phyloP scores from a whole-genome alignment of 2,888 invertebrate genomes.

The Ecliptopera silaceata region DNA sequence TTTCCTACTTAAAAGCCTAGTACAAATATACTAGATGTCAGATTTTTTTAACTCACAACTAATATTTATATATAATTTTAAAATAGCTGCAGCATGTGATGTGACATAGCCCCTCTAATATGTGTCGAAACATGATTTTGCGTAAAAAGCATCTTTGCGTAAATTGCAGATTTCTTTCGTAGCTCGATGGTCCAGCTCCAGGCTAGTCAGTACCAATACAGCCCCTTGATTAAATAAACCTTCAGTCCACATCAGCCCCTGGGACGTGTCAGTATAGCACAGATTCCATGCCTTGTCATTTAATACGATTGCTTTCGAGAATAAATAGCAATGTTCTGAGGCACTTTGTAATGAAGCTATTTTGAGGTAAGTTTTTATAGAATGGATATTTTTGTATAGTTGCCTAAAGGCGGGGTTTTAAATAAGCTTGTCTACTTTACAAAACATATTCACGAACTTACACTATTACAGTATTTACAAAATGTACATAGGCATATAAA shows the following conservation, averaged over 20 bases:
- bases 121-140: too few species aligned
- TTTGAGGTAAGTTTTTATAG: conserved; percentile 9
- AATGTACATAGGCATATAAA: too few species aligned
- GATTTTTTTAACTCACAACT: too few species aligned
- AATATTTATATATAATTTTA: too few species aligned
- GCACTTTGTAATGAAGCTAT: conserved; percentile 32
- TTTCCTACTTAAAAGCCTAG: too few species aligned
- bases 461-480: too few species aligned
- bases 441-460: too few species aligned
- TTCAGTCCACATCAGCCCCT: conserved; percentile 72
- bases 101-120: too few species aligned
- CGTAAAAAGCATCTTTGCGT: background rate
- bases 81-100: too few species aligned
- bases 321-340: conserved; percentile 24
- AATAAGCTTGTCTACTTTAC: background rate
- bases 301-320: conserved; percentile 41
- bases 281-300: conserved; percentile 50
- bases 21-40: too few species aligned
- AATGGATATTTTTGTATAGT: background rate
- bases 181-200: conserved; percentile 1
- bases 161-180: conserved; percentile 1
- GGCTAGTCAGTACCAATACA: conserved; percentile 47
- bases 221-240: conserved; percentile 81
- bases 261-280: conserved; percentile 69
- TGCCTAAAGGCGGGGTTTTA: background rate